Conservation (phyloP, 2,113 vertebrate species). For the Pelvicachromis taeniatus region DNA sequence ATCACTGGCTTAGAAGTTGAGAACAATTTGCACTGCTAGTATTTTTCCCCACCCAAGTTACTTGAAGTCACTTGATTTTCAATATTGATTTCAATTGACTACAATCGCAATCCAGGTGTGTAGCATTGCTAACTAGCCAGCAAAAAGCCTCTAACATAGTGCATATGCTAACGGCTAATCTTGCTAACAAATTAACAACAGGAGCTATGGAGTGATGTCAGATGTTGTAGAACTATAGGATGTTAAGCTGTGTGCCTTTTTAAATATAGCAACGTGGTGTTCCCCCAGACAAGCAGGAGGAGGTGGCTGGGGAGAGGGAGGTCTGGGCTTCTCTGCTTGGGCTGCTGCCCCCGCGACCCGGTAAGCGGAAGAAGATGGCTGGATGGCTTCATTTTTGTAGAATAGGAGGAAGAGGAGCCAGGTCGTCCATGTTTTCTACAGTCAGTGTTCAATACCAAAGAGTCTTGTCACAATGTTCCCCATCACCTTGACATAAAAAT, state of each 20-base stretch:
- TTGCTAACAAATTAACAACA: not conserved
- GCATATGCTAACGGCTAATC: not conserved
- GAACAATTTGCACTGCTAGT: not conserved
- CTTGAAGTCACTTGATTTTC: not conserved
- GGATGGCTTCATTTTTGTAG: not conserved
- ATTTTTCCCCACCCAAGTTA: fast-evolving
- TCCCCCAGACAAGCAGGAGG: no score
- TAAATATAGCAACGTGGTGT: not conserved
- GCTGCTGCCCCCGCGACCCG: no score
- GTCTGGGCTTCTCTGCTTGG: no score
- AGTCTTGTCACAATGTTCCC: not conserved
- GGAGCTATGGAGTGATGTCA: not conserved
- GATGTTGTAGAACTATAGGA: not conserved
- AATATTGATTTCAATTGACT: not conserved
- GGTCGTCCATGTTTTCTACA: not conserved
- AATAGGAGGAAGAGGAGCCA: not conserved
- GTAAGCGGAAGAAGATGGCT: no score
- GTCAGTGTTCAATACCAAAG: not conserved
- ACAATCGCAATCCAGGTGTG: not conserved
- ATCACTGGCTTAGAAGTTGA: not conserved
- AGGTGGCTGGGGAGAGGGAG: no score
- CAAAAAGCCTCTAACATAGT: not conserved
- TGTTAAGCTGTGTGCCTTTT: not conserved
- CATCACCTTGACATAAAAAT: not conserved
- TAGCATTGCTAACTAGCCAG: not conserved